These are phyloP conservation scores for Anser cygnoides DNA, from an alignment of 2,113 vertebrate genomes.

Conservation along the genomic window DNA sequence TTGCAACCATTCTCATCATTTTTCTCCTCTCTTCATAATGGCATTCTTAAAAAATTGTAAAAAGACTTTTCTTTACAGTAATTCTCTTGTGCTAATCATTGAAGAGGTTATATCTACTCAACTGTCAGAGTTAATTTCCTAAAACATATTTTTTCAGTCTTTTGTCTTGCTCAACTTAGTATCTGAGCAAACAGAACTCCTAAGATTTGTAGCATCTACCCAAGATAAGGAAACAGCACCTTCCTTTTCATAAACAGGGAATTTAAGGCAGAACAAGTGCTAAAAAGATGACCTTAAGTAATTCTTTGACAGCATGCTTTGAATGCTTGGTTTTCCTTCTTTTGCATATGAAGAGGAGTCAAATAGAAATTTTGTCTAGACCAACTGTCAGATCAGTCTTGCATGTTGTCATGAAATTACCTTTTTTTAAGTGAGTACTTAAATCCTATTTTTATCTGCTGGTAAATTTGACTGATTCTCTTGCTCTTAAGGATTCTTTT, in stretches of 20 bases:
- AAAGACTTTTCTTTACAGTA: not conserved
- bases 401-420: not conserved
- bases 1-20: not conserved
- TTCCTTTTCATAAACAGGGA: not conserved
- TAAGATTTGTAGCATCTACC: not conserved
- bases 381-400: not conserved
- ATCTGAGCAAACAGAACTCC: not conserved
- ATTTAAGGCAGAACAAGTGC: not conserved
- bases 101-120: not conserved
- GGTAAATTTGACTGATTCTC: not conserved
- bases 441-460: not conserved
- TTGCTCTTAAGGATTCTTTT: constrained; percentile 16
- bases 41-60: not conserved
- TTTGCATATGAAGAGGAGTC: not conserved
- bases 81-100: not conserved
- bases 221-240: not conserved
- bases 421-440: not conserved
- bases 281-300: not conserved
- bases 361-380: not conserved
- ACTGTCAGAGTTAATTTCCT: not conserved
- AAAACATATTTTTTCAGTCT: not conserved
- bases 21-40: not conserved
- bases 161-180: not conserved
- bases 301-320: not conserved
- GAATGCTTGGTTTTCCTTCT: not conserved